Percentiles rank a stretch among this genome's conserved stretches.
phyloP scores from a whole-genome alignment of 2,797 vertebrate species.

The Danio albolineatus region DNA sequence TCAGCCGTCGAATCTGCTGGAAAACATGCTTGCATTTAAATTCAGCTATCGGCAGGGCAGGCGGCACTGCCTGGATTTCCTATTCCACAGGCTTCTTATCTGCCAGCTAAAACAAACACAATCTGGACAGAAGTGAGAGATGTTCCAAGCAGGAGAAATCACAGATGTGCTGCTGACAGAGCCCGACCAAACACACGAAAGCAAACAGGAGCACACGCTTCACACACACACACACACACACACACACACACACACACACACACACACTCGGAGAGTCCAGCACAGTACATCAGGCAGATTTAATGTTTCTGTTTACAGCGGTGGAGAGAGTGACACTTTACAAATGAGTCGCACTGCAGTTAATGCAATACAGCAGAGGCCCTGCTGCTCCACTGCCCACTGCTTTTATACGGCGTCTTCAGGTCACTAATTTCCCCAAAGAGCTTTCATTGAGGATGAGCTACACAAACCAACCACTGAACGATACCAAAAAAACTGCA shows the following conservation, averaged over 20 bases:
- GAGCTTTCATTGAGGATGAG: slow-evolving; percentile 41
- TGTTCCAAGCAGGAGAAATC: slow-evolving; percentile 43
- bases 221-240: slow-evolving; percentile 17
- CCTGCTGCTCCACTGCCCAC: slow-evolving; percentile 54
- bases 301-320: slow-evolving; percentile 63
- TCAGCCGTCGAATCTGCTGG: background rate
- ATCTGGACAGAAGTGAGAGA: slow-evolving; percentile 39
- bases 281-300: slow-evolving; percentile 54
- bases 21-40: slow-evolving; percentile 36
- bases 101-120: slow-evolving; percentile 52
- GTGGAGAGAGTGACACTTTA: slow-evolving; percentile 60
- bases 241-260: slow-evolving; percentile 29
- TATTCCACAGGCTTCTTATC: slow-evolving; percentile 36
- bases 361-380: slow-evolving; percentile 59
- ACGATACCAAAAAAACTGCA: background rate
- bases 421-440: slow-evolving; percentile 64
- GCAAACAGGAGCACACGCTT: slow-evolving; percentile 17
- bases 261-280: slow-evolving; percentile 39
- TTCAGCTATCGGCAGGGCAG: slow-evolving; percentile 35
- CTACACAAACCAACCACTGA: background rate
- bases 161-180: slow-evolving; percentile 49
- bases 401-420: slow-evolving; percentile 59
- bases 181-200: slow-evolving; percentile 28
- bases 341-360: slow-evolving; percentile 62
- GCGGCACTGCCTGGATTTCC: slow-evolving; percentile 31